Evolutionary conservation across 1,140 invertebrate genomes (phyloP).

Genomic region (Goniozus legneri): DNA sequence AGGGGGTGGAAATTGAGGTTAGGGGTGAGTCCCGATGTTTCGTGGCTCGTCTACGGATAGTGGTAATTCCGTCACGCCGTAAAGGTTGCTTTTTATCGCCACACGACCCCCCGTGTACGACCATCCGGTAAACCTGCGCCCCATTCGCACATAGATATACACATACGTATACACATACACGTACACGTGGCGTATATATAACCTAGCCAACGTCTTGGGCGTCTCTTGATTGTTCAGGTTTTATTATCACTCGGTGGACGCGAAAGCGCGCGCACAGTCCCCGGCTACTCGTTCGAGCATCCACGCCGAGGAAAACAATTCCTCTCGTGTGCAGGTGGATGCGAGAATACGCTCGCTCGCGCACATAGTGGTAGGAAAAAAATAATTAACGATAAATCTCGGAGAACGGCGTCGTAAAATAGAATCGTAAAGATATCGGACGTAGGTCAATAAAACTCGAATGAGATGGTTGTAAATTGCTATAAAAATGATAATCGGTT

Average conservation of each 20-base stretch:
- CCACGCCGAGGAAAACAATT: slow-evolving; percentile 15
- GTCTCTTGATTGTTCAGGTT: slow-evolving; percentile 40
- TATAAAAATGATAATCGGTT: too few species aligned
- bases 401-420: too few species aligned
- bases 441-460: too few species aligned
- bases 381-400: not conserved
- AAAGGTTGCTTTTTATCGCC: slow-evolving; percentile 43
- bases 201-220: too few species aligned
- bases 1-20: slow-evolving; percentile 9
- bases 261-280: too few species aligned
- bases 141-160: slow-evolving; percentile 18
- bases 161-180: too few species aligned
- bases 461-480: too few species aligned
- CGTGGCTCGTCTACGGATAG: slow-evolving; percentile 29
- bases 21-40: slow-evolving; percentile 3
- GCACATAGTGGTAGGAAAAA: not conserved
- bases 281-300: slow-evolving; percentile 22
- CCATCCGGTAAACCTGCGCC: slow-evolving; percentile 1
- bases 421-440: too few species aligned
- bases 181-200: too few species aligned
- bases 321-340: too few species aligned
- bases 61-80: slow-evolving; percentile 41
- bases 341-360: too few species aligned
- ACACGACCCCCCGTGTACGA: not conserved
- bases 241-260: slow-evolving; percentile 41